Evolutionary conservation across 2,888 invertebrate species (phyloP).

Genomic region (Tetranychus truncatus): DNA sequence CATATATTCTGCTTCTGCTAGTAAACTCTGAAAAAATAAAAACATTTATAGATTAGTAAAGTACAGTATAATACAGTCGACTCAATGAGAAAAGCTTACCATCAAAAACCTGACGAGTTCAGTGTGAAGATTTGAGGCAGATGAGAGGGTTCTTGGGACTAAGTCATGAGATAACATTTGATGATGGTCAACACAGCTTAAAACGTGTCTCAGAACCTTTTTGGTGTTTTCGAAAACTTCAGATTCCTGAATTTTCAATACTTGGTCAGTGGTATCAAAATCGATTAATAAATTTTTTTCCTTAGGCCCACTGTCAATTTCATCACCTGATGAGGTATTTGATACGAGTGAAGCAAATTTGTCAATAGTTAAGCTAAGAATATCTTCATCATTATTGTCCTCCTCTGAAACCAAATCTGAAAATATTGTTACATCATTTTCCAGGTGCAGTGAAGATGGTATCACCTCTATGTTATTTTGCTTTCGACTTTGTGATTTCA

Average conservation of each 20-base stretch:
- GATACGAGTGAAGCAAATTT: conserved; percentile 69
- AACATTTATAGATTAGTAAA: background rate
- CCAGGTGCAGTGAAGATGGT: conserved; percentile 33
- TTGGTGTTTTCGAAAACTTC: conserved; percentile 51
- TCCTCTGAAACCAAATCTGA: conserved; percentile 95
- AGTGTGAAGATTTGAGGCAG: background rate
- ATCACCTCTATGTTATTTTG: background rate
- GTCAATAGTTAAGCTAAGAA: conserved; percentile 90
- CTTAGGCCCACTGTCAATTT: conserved; percentile 17
- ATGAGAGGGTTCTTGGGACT: background rate
- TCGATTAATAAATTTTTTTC: conserved; percentile 45
- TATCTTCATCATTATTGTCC: conserved; percentile 56
- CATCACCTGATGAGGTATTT: conserved; percentile 25
- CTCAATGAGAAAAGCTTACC: conserved; percentile 1
- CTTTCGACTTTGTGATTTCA: conserved; percentile 32
- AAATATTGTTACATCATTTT: conserved; percentile 60
- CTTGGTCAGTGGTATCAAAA: conserved; percentile 42
- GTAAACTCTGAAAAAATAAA: conserved; percentile 41
- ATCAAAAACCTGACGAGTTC: conserved; percentile 19
- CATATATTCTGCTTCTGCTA: conserved; percentile 62
- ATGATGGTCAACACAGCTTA: background rate
- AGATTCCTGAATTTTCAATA: conserved; percentile 13
- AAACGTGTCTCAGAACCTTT: conserved; percentile 66
- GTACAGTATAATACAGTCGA: background rate
- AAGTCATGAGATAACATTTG: background rate